phyloP scores from a whole-genome alignment of 2,797 vertebrate genomes.

The Periophthalmus magnuspinnatus region DNA sequence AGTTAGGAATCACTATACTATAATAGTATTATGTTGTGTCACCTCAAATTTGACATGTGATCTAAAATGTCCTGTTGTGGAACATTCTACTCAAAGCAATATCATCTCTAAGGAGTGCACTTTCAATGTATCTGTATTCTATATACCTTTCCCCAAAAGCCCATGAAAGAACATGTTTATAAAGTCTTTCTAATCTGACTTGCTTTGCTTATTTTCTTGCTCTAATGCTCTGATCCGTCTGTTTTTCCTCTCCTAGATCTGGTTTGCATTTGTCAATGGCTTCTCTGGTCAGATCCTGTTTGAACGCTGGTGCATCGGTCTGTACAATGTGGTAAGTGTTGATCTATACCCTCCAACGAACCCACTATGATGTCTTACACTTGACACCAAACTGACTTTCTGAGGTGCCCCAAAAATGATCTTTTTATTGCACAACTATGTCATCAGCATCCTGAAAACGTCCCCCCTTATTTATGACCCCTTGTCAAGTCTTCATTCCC shows the following conservation, averaged over 20 bases:
- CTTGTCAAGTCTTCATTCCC: slow-evolving; percentile 72
- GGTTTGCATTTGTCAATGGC: slow-evolving; percentile 98
- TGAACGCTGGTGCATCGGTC: slow-evolving; percentile 97
- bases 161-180: not conserved
- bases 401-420: slow-evolving; percentile 54
- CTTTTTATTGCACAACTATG: slow-evolving; percentile 61
- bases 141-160: not conserved
- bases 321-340: slow-evolving; percentile 97
- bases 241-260: slow-evolving; percentile 82
- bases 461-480: slow-evolving; percentile 74
- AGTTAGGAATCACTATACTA: too few species aligned
- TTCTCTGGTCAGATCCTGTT: slow-evolving; percentile 99
- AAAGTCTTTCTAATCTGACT: slow-evolving; percentile 1
- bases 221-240: slow-evolving; percentile 21
- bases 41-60: too few species aligned
- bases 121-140: not conserved
- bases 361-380: slow-evolving; percentile 32
- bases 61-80: too few species aligned
- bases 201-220: not conserved
- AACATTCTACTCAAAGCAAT: too few species aligned
- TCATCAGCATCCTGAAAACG: slow-evolving; percentile 72
- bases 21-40: too few species aligned
- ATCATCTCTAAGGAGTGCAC: too few species aligned
- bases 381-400: slow-evolving; percentile 54
- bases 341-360: slow-evolving; percentile 41